Evolutionary conservation across 2,797 vertebrate species (phyloP).

Genomic region (Clarias fuscus): DNA sequence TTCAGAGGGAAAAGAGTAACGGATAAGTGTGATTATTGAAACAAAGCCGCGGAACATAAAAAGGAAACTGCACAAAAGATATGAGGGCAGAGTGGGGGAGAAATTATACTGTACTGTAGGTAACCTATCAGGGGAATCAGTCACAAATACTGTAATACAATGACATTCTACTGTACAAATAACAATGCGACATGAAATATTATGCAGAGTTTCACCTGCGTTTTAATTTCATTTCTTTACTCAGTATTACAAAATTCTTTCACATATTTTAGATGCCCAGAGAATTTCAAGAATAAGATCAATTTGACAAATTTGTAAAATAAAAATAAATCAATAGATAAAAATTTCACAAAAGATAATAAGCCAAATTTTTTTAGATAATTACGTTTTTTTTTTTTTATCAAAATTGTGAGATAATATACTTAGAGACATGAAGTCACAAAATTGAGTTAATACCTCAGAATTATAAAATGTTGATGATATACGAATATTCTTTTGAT

Average conservation of each 20-base stretch:
- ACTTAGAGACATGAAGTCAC: not conserved
- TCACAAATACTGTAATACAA: not conserved
- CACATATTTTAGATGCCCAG: not conserved
- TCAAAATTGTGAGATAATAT: not conserved
- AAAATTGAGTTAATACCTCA: not conserved
- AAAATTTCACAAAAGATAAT: not conserved
- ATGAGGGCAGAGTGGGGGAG: not conserved
- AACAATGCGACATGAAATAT: not conserved
- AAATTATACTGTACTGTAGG: not conserved
- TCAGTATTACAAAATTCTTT: not conserved
- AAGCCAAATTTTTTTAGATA: not conserved
- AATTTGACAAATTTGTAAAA: too few relatives aligned
- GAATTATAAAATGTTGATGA: not conserved
- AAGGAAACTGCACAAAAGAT: not conserved
- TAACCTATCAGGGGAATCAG: not conserved
- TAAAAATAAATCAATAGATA: too few relatives aligned
- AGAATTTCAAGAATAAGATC: too few relatives aligned
- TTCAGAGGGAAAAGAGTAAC: not conserved
- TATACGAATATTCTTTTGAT: too few relatives aligned
- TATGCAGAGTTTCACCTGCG: not conserved
- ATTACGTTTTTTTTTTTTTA: too few relatives aligned
- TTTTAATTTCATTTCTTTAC: not conserved
- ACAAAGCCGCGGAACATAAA: not conserved
- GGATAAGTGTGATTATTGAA: slow-evolving; percentile 12
- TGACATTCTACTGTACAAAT: not conserved